phyloP scores from a whole-genome alignment of 2,113 vertebrate genomes.

The Ictalurus furcatus region DNA sequence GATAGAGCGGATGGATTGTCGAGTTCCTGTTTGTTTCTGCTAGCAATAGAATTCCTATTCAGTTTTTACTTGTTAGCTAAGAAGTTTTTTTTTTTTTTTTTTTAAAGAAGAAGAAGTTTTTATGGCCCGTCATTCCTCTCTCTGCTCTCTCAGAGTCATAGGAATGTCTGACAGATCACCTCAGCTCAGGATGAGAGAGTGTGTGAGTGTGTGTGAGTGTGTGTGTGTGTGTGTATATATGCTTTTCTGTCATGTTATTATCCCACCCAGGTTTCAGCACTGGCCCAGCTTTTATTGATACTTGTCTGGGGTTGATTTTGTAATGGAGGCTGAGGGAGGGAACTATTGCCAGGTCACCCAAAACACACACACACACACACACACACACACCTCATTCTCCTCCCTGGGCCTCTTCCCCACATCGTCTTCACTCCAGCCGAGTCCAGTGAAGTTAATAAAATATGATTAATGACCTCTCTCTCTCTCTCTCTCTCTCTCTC shows the following conservation, averaged over 20 bases:
- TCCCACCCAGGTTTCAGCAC: slow-evolving; percentile 25
- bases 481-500: not conserved
- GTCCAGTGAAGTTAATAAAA: slow-evolving; percentile 63
- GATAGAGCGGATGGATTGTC: slow-evolving; percentile 18
- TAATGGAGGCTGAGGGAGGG: not conserved
- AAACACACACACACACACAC: slow-evolving; percentile 42
- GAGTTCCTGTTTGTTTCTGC: not conserved
- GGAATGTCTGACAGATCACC: not conserved
- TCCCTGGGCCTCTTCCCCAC: slow-evolving; percentile 43
- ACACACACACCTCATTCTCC: slow-evolving; percentile 26
- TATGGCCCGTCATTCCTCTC: not conserved
- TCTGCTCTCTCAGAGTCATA: not conserved
- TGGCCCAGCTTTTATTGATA: slow-evolving; percentile 42
- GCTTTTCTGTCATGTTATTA: not conserved
- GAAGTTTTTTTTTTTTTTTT: too few relatives aligned
- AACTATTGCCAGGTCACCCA: slow-evolving; percentile 30
- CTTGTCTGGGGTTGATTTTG: slow-evolving; percentile 42
- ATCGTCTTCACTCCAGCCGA: slow-evolving; percentile 45
- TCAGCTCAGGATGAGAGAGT: not conserved
- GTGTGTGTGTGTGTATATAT: slow-evolving; percentile 18
- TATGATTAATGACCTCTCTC: slow-evolving; percentile 58
- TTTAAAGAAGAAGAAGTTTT: too few relatives aligned
- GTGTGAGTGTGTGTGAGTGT: not conserved
- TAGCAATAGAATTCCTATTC: not conserved
- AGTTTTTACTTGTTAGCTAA: too few relatives aligned